A percentile compares a stretch with the other conserved stretches of the same genome.
These are phyloP conservation scores for Pristionchus arcanus DNA, from an alignment of 2,888 invertebrate species.

Conservation along the genomic window DNA sequence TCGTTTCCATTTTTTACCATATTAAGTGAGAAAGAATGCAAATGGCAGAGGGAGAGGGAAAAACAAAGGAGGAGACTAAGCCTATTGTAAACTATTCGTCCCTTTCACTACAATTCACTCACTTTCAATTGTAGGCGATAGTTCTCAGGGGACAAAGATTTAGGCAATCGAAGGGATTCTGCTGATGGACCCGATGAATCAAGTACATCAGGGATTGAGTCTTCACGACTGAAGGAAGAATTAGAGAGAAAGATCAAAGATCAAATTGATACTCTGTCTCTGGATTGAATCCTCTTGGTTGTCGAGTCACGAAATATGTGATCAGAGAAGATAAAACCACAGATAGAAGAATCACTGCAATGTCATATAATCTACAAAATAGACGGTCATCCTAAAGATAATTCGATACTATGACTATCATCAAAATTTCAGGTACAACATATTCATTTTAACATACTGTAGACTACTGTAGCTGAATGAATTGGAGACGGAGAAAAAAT, in stretches of 20 bases:
- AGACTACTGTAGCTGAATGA: background rate
- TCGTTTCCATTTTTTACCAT: background rate
- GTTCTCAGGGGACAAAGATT: background rate
- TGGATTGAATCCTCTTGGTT: conserved; percentile 22
- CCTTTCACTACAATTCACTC: conserved; percentile 6
- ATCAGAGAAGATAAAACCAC: conserved; percentile 17
- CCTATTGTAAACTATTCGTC: conserved; percentile 3
- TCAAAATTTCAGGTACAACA: too few species aligned
- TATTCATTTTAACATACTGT: background rate
- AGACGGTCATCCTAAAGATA: too few species aligned
- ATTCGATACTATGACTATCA: too few species aligned
- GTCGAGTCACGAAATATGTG: conserved; percentile 36
- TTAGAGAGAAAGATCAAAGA: background rate
- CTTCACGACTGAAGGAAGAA: conserved; percentile 1
- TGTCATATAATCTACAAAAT: too few species aligned
- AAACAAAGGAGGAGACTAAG: conserved; percentile 4
- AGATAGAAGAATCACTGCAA: conserved; percentile 7
- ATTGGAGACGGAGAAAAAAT: background rate
- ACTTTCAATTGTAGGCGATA: conserved; percentile 47
- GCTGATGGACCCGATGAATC: conserved; percentile 20
- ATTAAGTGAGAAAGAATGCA: background rate
- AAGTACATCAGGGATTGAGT: conserved; percentile 29
- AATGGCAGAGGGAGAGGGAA: conserved; percentile 26
- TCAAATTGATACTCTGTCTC: background rate
- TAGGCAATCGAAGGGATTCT: background rate